Base-by-base conservation (phyloP, 2,797 vertebrate species). In the Myripristis jacobus region DNA sequence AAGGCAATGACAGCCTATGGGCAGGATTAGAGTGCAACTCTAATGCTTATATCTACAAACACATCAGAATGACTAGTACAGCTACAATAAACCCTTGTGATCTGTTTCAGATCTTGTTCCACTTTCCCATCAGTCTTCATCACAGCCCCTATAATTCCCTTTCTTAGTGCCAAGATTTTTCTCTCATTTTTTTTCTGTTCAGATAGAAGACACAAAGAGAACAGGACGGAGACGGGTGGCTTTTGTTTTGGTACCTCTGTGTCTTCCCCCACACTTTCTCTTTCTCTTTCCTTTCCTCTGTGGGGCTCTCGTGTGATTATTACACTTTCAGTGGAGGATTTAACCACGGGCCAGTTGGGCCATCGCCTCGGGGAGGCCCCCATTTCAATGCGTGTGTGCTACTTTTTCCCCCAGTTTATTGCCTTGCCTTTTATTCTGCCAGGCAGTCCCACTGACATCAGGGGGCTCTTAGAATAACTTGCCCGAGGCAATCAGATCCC, bases 301-400 rank as follows among this genome's bases (percentile, higher is more conserved):
- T 85, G 89, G 90, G 89, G 89, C 92, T 92, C 86, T 94, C 90
- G 90, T 93, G 92, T 93, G 93, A 95, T 95, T 94, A 95, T 95
- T 94, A 94, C 91, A 93, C 93, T 95, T 95, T 95, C 92, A 94
- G 92, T 93, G 88, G 92, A 93, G 93, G 93, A 95, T 94, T 95
- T 95, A 95, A 94, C 94, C 94, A 95, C 83, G 90, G 94, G 93
- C 92, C 94, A 94, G 93, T 94, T 93, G 94, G 93, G 91, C 93
- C 93, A 94, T 94, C 87, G 94, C 94, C 94, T 94, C 91, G 82
- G 94, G 94, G 94, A 94, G 90, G 84, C 92, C 92, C 93, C 92
- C 87, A 83, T 92, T 92, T 94, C 94, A 93, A 94, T 94, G 90
- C 89, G 77, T 86, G 89, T 87, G 90, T 93, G 91, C 92, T 91